These are phyloP conservation scores for Oryzias javanicus DNA, from an alignment of 2,113 vertebrate species.

Conservation along the genomic window DNA sequence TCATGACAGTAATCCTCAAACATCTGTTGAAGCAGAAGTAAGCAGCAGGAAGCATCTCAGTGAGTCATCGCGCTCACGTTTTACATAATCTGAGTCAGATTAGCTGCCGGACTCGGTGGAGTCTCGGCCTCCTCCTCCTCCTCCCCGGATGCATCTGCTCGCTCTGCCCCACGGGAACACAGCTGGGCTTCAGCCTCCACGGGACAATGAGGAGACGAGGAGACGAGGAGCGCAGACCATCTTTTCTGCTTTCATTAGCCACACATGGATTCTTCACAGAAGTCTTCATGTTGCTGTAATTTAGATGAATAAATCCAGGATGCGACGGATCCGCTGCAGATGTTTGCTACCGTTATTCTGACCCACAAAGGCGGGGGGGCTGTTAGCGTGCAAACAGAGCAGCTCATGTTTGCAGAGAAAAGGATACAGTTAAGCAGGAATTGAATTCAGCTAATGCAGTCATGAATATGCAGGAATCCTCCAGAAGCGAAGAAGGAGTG, in stretches of 20 bases:
- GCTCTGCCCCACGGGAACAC: constrained; percentile 64
- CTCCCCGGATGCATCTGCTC: constrained; percentile 66
- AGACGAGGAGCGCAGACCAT: constrained; percentile 18
- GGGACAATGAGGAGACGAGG: constrained; percentile 50
- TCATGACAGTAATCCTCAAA: constrained; percentile 14
- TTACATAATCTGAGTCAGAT: constrained; percentile 35
- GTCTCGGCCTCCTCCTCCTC: constrained; percentile 45
- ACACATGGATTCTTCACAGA: constrained; percentile 37
- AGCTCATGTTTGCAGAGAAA: too few species aligned
- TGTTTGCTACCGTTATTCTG: constrained; percentile 13
- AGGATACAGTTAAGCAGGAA: too few species aligned
- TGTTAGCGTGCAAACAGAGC: too few species aligned
- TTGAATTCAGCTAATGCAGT: too few species aligned
- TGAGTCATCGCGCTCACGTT: constrained; percentile 28
- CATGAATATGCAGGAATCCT: too few species aligned
- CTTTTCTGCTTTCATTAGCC: constrained; percentile 60
- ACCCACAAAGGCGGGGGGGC: too few species aligned
- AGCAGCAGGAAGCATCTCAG: neutral
- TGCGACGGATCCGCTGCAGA: constrained; percentile 19
- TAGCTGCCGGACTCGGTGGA: constrained; percentile 21
- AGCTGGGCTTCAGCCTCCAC: constrained; percentile 72
- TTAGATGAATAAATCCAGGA: constrained; percentile 15
- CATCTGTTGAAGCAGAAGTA: constrained; percentile 12
- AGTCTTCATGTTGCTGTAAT: constrained; percentile 27
- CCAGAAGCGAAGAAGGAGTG: too few species aligned